A percentile compares a stretch with the other conserved stretches of the same genome.
Evolutionary conservation across 2,113 vertebrate species (phyloP).

Genomic region (Dicerorhinus sumatrensis): DNA sequence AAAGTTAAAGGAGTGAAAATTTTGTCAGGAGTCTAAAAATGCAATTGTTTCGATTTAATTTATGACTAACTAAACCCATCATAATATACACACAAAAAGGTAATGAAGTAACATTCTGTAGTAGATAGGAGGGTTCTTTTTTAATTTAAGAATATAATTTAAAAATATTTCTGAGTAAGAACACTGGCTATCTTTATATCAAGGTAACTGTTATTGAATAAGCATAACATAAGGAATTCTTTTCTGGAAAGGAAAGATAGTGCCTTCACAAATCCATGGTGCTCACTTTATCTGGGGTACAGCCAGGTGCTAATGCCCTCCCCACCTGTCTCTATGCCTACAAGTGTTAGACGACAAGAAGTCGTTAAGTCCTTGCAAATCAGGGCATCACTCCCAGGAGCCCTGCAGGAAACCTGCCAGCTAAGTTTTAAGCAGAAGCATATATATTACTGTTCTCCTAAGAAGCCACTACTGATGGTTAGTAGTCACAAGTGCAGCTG

Average conservation of each 20-base stretch:
- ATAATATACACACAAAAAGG: neutral
- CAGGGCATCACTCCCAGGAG: slow-evolving; percentile 47
- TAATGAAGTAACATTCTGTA: neutral
- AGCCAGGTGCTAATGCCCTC: neutral
- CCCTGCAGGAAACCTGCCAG: slow-evolving; percentile 56
- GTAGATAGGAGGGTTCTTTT: neutral
- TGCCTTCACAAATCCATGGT: neutral
- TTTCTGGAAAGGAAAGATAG: slow-evolving; percentile 31
- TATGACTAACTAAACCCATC: neutral
- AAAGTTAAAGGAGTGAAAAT: slow-evolving; percentile 40
- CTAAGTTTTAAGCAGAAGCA: slow-evolving; percentile 48
- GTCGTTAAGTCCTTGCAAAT: slow-evolving; percentile 64
- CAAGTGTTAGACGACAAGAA: slow-evolving; percentile 62
- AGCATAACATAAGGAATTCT: neutral
- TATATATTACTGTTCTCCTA: neutral
- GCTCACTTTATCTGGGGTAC: slow-evolving; percentile 20
- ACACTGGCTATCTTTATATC: neutral
- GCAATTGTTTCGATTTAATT: slow-evolving; percentile 56
- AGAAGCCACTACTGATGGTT: neutral
- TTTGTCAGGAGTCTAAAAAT: slow-evolving; percentile 41
- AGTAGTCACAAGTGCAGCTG: neutral
- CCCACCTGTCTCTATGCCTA: neutral
- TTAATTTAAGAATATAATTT: slow-evolving; percentile 55
- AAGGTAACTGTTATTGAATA: neutral
- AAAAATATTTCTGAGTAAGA: slow-evolving; percentile 1